phyloP scores from a whole-genome alignment of 1,140 invertebrate genomes.

The Drosophila funebris region DNA sequence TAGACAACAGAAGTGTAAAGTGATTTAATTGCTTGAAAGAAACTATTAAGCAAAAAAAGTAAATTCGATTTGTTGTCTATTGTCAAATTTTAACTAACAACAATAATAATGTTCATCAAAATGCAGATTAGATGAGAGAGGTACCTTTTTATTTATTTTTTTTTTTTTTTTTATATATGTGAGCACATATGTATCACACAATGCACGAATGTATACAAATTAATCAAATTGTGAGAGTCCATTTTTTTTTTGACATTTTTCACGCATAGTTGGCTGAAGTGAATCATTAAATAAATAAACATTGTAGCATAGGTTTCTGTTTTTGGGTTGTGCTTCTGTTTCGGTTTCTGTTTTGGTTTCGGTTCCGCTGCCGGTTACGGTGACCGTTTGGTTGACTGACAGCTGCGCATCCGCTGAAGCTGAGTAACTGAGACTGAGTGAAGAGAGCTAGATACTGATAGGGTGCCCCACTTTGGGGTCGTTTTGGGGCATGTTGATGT shows the following conservation, averaged over 20 bases:
- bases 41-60: no score
- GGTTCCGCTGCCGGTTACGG: slow-evolving; percentile 1
- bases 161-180: slow-evolving; percentile 29
- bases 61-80: no score
- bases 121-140: slow-evolving; percentile 71
- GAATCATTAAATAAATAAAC: slow-evolving; percentile 50
- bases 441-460: neutral
- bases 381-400: slow-evolving; percentile 41
- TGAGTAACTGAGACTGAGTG: slow-evolving; percentile 12
- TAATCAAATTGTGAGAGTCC: slow-evolving; percentile 53
- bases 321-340: neutral
- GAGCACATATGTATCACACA: neutral
- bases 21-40: no score
- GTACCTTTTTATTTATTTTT: no score
- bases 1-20: no score
- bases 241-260: slow-evolving; percentile 33
- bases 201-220: neutral
- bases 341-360: neutral
- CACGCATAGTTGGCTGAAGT: slow-evolving; percentile 43
- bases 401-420: slow-evolving; percentile 63
- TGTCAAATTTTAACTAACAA: no score
- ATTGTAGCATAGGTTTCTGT: neutral
- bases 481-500: slow-evolving; percentile 17
- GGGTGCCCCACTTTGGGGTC: slow-evolving; percentile 8
- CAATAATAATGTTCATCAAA: no score